phyloP scores from a whole-genome alignment of 2,797 vertebrate species.

The Periophthalmus magnuspinnatus region DNA sequence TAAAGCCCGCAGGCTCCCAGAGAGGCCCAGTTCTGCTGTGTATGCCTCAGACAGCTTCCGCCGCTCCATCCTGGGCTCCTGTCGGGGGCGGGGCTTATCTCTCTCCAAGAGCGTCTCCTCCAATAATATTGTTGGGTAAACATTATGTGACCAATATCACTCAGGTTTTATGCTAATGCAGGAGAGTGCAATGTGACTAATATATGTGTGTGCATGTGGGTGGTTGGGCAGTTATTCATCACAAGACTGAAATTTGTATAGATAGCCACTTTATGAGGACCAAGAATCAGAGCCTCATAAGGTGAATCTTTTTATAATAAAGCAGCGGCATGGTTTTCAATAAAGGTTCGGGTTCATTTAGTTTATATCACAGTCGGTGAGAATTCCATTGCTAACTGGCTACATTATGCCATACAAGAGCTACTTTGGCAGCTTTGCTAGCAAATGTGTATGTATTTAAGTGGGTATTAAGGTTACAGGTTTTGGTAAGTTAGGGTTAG shows the following conservation, averaged over 20 bases:
- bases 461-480: too few relatives aligned
- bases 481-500: too few relatives aligned
- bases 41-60: slow-evolving; percentile 88
- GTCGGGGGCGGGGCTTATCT: slow-evolving; percentile 80
- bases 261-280: not conserved
- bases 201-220: not conserved
- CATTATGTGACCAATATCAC: not conserved
- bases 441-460: too few relatives aligned
- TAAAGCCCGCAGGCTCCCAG: slow-evolving; percentile 77
- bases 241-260: too few relatives aligned
- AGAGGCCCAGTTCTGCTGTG: slow-evolving; percentile 89
- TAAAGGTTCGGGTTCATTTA: too few relatives aligned
- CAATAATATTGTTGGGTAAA: slow-evolving; percentile 91
- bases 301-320: too few relatives aligned
- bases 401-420: too few relatives aligned
- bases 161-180: not conserved
- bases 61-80: slow-evolving; percentile 85
- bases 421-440: too few relatives aligned
- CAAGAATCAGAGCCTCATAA: too few relatives aligned
- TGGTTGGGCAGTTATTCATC: not conserved
- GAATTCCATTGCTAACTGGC: too few relatives aligned
- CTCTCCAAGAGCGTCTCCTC: slow-evolving; percentile 94
- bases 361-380: too few relatives aligned
- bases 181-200: not conserved
- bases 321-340: too few relatives aligned